Percentiles rank a stretch among this genome's conserved stretches.
Evolutionary conservation across 30 jellyfish, hydroid and myxozoan genomes (phyloP).

Genomic region (Aurelia sp.): DNA sequence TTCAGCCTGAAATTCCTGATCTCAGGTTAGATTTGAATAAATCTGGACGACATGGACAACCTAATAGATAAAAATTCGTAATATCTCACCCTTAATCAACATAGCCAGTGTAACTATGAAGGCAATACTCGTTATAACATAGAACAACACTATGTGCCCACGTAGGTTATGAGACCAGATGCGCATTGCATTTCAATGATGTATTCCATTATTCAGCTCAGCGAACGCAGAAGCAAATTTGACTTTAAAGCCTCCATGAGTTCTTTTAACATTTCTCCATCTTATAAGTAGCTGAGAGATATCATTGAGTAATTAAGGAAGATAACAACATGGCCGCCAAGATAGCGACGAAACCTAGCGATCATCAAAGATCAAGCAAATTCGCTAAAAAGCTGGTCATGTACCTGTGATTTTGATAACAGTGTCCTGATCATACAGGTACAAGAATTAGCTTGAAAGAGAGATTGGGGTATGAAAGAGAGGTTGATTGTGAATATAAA

Average conservation of each 20-base stretch:
- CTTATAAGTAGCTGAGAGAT: no score
- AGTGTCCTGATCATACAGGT: conserved; percentile 39
- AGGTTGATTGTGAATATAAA: no score
- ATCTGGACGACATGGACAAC: not conserved
- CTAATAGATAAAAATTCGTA: not conserved
- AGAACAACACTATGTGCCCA: conserved; percentile 39
- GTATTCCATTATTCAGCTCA: not conserved
- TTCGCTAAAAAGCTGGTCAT: conserved; percentile 7
- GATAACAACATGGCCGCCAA: no score
- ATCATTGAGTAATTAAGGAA: no score
- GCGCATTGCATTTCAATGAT: conserved; percentile 52
- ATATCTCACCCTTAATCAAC: conserved; percentile 54
- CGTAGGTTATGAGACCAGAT: conserved; percentile 37
- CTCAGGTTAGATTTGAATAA: no score
- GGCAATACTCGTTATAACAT: conserved; percentile 11
- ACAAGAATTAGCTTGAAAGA: not conserved
- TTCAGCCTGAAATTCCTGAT: no score
- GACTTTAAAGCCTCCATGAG: no score
- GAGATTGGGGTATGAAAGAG: no score
- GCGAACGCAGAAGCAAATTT: no score
- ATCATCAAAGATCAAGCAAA: conserved; percentile 32
- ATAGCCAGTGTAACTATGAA: conserved; percentile 47
- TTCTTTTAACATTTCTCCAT: no score
- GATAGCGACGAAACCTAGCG: not conserved
- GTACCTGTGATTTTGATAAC: conserved; percentile 11